phyloP scores from a whole-genome alignment of 2,888 invertebrate genomes.

The Eulithis prunata region DNA sequence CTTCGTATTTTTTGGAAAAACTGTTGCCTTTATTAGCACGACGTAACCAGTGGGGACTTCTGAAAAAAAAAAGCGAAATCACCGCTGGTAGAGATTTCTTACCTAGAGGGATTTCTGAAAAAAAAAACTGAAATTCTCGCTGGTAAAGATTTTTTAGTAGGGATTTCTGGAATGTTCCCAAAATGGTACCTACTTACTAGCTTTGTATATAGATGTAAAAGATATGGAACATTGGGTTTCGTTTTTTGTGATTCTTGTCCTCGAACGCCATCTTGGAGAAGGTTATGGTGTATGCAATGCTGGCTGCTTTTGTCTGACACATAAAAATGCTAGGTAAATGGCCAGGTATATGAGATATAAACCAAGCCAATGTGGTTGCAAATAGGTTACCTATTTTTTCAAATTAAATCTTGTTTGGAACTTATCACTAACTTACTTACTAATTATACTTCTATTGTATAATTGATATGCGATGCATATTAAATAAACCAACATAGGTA shows the following conservation, averaged over 20 bases:
- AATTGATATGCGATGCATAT: too few species aligned
- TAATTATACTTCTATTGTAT: too few species aligned
- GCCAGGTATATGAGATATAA: not conserved
- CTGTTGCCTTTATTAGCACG: not conserved
- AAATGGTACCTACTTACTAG: too few species aligned
- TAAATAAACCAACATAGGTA: too few species aligned
- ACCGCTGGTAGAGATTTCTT: too few species aligned
- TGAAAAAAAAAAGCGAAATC: too few species aligned
- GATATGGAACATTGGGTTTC: not conserved
- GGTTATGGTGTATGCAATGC: not conserved
- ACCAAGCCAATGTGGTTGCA: not conserved
- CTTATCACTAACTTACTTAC: too few species aligned
- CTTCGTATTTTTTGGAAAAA: constrained; percentile 20
- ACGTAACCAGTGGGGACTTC: too few species aligned
- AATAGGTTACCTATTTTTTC: not conserved
- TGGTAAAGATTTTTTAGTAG: too few species aligned
- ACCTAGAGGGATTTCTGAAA: too few species aligned
- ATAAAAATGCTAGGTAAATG: not conserved
- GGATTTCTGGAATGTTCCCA: too few species aligned
- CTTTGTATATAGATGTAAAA: not conserved
- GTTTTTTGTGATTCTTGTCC: constrained; percentile 1
- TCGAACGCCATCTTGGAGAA: constrained; percentile 3
- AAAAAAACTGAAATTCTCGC: too few species aligned
- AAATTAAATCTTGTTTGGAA: not conserved
- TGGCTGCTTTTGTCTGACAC: not conserved